These are phyloP conservation scores for Mus spicilegus DNA, from an alignment of 2,113 vertebrate species.

Conservation along the genomic window DNA sequence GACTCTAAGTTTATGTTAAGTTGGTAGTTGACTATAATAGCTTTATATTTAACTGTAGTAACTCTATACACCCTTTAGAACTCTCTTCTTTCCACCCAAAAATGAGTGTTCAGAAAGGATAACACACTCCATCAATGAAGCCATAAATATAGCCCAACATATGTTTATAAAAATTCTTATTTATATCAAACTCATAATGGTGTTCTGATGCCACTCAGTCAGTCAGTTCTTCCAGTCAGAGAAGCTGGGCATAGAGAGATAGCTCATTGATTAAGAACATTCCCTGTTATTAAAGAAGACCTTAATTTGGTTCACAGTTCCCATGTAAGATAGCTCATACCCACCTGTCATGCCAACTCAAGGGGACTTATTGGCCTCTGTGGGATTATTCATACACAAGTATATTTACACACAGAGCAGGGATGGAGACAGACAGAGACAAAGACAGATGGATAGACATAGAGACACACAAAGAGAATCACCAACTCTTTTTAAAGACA, in stretches of 20 bases:
- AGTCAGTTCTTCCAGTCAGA: background rate
- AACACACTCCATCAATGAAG: background rate
- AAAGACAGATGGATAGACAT: background rate
- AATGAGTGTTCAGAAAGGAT: background rate
- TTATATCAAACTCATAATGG: background rate
- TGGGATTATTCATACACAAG: background rate
- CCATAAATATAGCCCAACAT: background rate
- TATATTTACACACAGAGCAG: background rate
- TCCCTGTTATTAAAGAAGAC: background rate
- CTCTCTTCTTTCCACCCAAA: background rate
- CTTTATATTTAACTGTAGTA: background rate
- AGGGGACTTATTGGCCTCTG: too few relatives aligned
- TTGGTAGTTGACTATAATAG: background rate
- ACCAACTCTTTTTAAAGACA: background rate
- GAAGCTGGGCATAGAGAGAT: background rate
- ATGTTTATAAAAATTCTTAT: background rate
- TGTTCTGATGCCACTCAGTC: background rate
- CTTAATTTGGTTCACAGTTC: background rate
- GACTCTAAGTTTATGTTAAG: background rate
- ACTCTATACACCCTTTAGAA: background rate
- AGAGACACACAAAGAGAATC: background rate
- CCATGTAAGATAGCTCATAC: background rate
- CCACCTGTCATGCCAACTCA: background rate
- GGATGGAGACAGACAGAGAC: background rate
- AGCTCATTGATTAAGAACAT: background rate